A percentile compares a stretch with the other conserved stretches of the same genome.
Conservation (phyloP, 2,113 vertebrate species). For the Onychostruthus taczanowskii region DNA sequence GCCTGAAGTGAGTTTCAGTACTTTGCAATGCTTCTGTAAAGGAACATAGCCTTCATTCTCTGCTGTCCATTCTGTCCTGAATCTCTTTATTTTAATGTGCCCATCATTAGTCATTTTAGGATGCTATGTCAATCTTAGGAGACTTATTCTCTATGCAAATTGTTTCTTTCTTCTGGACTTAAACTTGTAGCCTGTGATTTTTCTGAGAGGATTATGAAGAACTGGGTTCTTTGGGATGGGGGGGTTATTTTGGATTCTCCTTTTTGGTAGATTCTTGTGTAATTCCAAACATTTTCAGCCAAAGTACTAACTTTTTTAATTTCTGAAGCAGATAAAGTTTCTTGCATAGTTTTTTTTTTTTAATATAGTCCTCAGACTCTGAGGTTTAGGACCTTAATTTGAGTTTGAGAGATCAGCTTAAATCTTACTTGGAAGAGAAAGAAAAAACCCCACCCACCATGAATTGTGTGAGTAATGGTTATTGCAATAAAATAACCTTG, state of each 20-base stretch:
- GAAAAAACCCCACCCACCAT: neutral
- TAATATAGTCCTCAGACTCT: neutral
- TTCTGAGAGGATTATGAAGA: neutral
- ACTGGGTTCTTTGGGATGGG: neutral
- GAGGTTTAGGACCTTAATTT: constrained; percentile 9
- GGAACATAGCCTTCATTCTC: neutral
- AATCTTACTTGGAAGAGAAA: constrained; percentile 26
- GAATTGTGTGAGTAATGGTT: neutral
- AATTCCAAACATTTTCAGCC: neutral
- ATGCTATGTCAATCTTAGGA: neutral
- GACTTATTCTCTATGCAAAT: neutral
- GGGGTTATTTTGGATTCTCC: neutral
- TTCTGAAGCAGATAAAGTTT: constrained; percentile 1
- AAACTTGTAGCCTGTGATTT: neutral
- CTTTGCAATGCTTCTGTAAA: neutral
- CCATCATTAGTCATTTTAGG: neutral
- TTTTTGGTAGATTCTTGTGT: neutral
- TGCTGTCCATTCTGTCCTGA: neutral
- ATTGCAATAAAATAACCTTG: constrained; percentile 64
- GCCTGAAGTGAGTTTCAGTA: neutral
- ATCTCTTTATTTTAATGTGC: neutral
- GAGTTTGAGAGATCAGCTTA: constrained; percentile 41
- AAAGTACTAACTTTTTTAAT: neutral
- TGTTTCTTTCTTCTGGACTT: neutral
- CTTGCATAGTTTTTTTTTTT: neutral